Evolutionary conservation across 2,888 invertebrate genomes (phyloP), one percentile per base, ranked within the genome.

Genomic region (Yponomeuta malinellus): DNA sequence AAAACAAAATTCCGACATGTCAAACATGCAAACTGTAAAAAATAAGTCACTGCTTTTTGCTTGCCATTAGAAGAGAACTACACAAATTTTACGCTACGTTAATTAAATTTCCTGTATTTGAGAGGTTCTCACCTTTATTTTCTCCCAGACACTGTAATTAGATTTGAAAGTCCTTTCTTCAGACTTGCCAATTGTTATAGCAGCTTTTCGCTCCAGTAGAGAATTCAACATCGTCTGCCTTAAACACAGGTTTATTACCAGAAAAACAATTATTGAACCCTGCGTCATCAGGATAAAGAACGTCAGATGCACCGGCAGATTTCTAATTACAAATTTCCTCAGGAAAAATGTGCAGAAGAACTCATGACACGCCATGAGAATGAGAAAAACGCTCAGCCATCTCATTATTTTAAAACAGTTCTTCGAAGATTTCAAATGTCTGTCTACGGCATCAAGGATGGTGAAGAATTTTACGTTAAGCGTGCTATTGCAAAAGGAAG

Each of bases 211-310:
- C 15, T 75, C 68, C 9, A 87, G 64, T 48, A 85, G 72, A 9
- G 67, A 71, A 73, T 85, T 84, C 1, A 87, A 75, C 68, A 78
- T 75, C 37, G 82, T 67, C 29, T 78, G 75, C 70, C 81, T 80
- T 6, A 77, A 52, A 71, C 80, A 84, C 63, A 86, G 80, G 71
- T 79, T 81, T 2, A 80, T 37, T 8, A 81, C 71, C 65, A 84
- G 74, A 59, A 81, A 84, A 43, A 77, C 73, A 31, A 82, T 74
- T 2, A 83, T 75, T 0, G 79, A 74, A 31, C 84, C 85, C 77
- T 88, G 85, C n/a, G 85, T 33, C 73, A 81, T 76, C 3, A 81
- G 71, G 2, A 83, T 68, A 52, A 80, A 81, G 59, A 85, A 78
- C 6, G 79, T 75, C 2, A 81, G 69, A 71, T 82, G 78, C 0